These are phyloP conservation scores for Catostomus latipinnis DNA, from an alignment of 2,797 vertebrate genomes.

Conservation along the genomic window DNA sequence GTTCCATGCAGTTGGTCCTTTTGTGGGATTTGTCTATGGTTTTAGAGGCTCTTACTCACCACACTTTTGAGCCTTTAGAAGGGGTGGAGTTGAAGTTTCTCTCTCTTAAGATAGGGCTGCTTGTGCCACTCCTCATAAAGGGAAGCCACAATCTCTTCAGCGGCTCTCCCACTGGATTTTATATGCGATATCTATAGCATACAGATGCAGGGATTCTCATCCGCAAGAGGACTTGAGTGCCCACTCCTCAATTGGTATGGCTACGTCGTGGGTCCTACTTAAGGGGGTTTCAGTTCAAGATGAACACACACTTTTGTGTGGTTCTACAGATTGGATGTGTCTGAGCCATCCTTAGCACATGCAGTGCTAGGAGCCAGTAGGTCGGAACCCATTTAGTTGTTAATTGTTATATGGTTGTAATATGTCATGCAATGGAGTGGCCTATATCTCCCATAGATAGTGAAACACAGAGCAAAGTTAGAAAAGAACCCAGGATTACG, in stretches of 20 bases:
- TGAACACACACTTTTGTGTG: too few species aligned
- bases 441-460: not conserved
- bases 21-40: conserved; percentile 16
- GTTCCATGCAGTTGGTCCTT: not conserved
- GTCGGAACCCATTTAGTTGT: too few species aligned
- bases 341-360: too few species aligned
- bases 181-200: not conserved
- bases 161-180: too few species aligned
- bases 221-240: not conserved
- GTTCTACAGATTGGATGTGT: too few species aligned
- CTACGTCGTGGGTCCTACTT: not conserved
- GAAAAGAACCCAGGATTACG: not conserved
- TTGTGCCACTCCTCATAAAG: not conserved
- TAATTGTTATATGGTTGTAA: not conserved
- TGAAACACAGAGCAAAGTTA: not conserved
- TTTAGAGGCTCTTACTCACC: conserved; percentile 10
- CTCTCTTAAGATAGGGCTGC: conserved; percentile 5
- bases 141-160: too few species aligned
- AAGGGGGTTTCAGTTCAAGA: not conserved
- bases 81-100: not conserved
- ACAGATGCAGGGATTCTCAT: not conserved
- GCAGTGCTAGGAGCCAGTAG: too few species aligned
- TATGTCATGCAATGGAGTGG: not conserved
- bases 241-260: not conserved
- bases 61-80: not conserved